phyloP scores from a whole-genome alignment of 1,140 invertebrate species.

The Eufriesea mexicana region DNA sequence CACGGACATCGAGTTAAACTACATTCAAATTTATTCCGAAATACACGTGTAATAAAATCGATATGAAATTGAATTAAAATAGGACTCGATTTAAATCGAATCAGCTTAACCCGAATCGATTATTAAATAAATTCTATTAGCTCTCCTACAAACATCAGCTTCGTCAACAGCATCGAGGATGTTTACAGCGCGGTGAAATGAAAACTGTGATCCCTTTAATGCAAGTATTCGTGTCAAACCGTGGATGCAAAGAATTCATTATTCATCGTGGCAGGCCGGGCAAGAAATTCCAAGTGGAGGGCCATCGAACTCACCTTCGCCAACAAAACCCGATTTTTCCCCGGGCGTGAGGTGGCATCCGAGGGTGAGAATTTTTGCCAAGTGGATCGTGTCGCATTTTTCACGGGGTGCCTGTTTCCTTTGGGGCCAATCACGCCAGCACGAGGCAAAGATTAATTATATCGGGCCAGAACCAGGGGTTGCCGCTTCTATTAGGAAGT shows the following conservation, averaged over 20 bases:
- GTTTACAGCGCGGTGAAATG: too few relatives aligned
- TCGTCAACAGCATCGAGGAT: too few relatives aligned
- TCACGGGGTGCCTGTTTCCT: neutral
- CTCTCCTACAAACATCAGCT: too few relatives aligned
- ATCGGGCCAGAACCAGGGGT: neutral
- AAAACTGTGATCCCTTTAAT: neutral
- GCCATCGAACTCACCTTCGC: neutral
- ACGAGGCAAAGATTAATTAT: slow-evolving; percentile 41
- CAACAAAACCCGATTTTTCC: neutral
- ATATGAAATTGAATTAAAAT: too few relatives aligned
- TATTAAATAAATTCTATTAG: too few relatives aligned
- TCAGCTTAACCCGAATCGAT: neutral
- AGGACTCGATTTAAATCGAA: too few relatives aligned
- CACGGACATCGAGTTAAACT: too few relatives aligned
- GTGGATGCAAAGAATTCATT: slow-evolving; percentile 15
- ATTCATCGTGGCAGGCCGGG: neutral
- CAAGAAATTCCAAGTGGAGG: neutral
- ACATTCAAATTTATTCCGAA: too few relatives aligned
- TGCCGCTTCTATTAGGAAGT: slow-evolving; percentile 19
- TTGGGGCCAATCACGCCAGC: neutral
- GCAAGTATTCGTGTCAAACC: neutral
- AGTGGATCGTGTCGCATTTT: neutral
- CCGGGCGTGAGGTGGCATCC: rapidly evolving
- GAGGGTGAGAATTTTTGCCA: neutral
- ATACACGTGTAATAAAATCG: too few relatives aligned